These are phyloP conservation scores for Ciconia boyciana DNA, from an alignment of 2,113 vertebrate genomes.

Conservation along the genomic window DNA sequence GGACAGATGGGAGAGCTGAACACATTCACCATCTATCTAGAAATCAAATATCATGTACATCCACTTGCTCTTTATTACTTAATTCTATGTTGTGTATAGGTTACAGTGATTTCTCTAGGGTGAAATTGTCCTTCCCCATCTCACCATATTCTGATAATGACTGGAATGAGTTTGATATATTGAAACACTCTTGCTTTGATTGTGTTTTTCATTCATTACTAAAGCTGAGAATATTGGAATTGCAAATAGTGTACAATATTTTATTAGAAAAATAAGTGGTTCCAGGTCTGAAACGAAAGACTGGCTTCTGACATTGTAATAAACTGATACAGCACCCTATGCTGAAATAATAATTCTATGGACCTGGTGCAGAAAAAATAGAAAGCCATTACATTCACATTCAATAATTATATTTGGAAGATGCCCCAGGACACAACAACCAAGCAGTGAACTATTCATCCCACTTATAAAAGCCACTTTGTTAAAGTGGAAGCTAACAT, in stretches of 20 bases:
- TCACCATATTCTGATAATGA: constrained; percentile 29
- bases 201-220: constrained; percentile 32
- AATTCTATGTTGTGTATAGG: constrained; percentile 7
- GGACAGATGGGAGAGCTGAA: constrained; percentile 31
- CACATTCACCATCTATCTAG: not conserved
- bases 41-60: constrained; percentile 15
- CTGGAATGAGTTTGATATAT: constrained; percentile 41
- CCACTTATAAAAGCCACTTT: constrained; percentile 11
- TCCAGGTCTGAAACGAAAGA: constrained; percentile 19
- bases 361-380: not conserved
- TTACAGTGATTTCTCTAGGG: constrained; percentile 45
- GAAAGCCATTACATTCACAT: constrained; percentile 11
- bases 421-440: constrained; percentile 29
- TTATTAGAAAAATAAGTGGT: constrained; percentile 42
- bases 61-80: constrained; percentile 26
- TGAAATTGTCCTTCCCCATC: constrained; percentile 45
- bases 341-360: not conserved
- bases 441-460: constrained; percentile 12
- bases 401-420: constrained; percentile 52
- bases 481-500: not conserved
- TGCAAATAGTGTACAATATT: constrained; percentile 19
- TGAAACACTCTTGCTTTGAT: not conserved
- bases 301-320: not conserved
- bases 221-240: constrained; percentile 4
- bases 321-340: not conserved